A percentile compares a stretch with the other conserved stretches of the same genome.
Conservation (phyloP, 2,113 vertebrate genomes). For the Pseudorectes ferrugineus region DNA sequence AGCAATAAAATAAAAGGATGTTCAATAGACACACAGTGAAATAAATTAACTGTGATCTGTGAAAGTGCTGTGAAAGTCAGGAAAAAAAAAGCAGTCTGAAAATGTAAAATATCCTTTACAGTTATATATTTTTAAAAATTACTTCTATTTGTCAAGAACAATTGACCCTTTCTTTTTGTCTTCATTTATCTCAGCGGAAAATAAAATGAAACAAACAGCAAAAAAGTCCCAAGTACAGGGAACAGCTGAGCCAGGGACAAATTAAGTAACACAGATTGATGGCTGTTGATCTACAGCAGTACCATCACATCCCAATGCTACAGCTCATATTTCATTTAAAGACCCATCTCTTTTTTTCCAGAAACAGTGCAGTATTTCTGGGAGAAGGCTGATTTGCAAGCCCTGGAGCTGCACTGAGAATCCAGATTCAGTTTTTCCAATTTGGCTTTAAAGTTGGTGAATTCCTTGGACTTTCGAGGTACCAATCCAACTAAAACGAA, state of each 20-base stretch:
- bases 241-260: slow-evolving; percentile 57
- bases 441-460: neutral
- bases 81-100: neutral
- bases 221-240: slow-evolving; percentile 16
- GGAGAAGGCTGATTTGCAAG: slow-evolving; percentile 9
- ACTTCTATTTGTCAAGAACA: slow-evolving; percentile 41
- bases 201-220: slow-evolving; percentile 40
- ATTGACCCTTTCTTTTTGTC: slow-evolving; percentile 8
- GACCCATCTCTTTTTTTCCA: neutral
- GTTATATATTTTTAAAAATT: neutral
- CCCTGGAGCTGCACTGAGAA: neutral
- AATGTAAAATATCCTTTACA: neutral
- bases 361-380: slow-evolving; percentile 24
- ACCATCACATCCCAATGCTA: slow-evolving; percentile 19
- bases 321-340: slow-evolving; percentile 46
- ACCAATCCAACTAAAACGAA: neutral
- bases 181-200: slow-evolving; percentile 52
- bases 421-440: neutral
- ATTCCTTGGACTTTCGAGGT: neutral
- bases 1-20: neutral
- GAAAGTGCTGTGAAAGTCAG: neutral
- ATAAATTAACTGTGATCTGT: neutral
- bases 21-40: neutral
- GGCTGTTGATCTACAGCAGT: slow-evolving; percentile 36
- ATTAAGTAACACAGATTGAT: slow-evolving; percentile 61